Evolutionary conservation across 2,888 invertebrate species (phyloP), one percentile per base, ranked within the genome.

Genomic region (Odontothrips loti): DNA sequence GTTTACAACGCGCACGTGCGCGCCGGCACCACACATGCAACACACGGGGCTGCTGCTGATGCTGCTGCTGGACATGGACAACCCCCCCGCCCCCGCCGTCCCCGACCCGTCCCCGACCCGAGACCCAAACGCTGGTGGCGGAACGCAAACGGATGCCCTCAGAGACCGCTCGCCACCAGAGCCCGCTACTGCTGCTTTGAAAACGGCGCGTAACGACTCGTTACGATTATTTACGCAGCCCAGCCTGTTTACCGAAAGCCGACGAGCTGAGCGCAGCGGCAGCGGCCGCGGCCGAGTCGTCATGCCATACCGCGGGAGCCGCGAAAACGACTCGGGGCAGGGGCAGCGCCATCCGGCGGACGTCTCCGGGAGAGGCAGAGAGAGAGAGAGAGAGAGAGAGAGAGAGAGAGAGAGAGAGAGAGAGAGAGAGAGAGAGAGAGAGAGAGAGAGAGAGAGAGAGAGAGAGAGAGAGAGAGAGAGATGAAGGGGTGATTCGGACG

Each of bases 141-240:
- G 34, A 43, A 15, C 68, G 68, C 68, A 27, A 12, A 75, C 68
- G 27, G 68, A 75, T 27, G 68, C n/a, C 34, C 34, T 43, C 34
- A 43, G 34, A 43, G 34, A 43, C 34, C 34, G 34, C 34, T 43
- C 34, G 34, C 34, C 34, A 6, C 34, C n/a, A n/a, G n/a, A n/a
- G n/a, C n/a, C n/a, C n/a, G 2, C 34, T 6, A 23, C 68, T 12
- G 58, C 20, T 27, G 68, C 68, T 75, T 75, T 75, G 68, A 75
- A 43, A 43, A 43, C 34, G 34, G 27, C 68, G 68, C 23, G 68
- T 75, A 75, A 75, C 68, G 68, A 75, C 68, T 75, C 68, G 68
- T 75, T 75, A 12, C 68, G 68, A 75, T 75, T 75, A 75, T 75
- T 75, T 75, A 75, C 12, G 68, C 68, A 75, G 68, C 68, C 58